phyloP scores from a whole-genome alignment of 2,113 vertebrate species.

The Istiophorus platypterus region DNA sequence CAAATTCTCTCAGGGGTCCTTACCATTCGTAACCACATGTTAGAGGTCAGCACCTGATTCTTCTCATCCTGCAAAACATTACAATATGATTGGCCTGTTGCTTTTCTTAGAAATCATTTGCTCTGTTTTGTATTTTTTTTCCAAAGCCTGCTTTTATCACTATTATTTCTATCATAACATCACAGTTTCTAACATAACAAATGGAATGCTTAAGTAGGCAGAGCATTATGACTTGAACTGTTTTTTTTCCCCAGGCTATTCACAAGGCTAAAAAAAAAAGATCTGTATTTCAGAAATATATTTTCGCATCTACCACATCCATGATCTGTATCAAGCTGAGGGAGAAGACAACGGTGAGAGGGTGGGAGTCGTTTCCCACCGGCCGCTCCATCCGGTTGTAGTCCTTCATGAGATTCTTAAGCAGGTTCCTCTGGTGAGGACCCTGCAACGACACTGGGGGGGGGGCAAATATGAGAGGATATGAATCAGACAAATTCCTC shows the following conservation, averaged over 20 bases:
- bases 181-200: constrained; percentile 16
- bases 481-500: not conserved
- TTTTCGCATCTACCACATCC: constrained; percentile 84
- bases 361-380: constrained; percentile 85
- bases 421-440: constrained; percentile 84
- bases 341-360: constrained; percentile 83
- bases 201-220: not conserved
- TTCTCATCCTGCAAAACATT: constrained; percentile 85
- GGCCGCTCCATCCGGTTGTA: constrained; percentile 88
- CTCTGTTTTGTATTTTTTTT: not conserved
- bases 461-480: not conserved
- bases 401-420: constrained; percentile 87
- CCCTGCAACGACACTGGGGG: constrained; percentile 83
- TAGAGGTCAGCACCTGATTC: constrained; percentile 87
- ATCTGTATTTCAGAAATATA: not conserved
- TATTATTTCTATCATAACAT: not conserved
- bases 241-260: not conserved
- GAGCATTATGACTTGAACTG: not conserved
- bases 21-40: constrained; percentile 89
- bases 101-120: not conserved
- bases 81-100: constrained; percentile 12
- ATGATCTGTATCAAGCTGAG: constrained; percentile 88
- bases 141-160: not conserved
- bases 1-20: constrained; percentile 45
- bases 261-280: not conserved